A percentile compares a stretch with the other conserved stretches of the same genome.
Conservation (phyloP, 2,797 vertebrate genomes). For the Odontamblyopus rebecca region DNA sequence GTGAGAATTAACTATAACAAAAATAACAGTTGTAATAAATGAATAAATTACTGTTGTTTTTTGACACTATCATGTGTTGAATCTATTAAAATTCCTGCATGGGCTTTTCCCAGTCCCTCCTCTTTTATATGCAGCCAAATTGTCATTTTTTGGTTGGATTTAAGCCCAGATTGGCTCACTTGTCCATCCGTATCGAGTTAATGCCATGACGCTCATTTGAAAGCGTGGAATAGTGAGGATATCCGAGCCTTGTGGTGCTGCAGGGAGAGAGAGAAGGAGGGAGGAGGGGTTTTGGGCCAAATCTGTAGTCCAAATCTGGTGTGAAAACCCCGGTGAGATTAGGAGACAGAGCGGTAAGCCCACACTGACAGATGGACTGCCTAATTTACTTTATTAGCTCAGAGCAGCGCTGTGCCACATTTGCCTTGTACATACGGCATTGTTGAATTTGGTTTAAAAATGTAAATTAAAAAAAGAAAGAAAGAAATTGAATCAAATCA, state of each 20-base stretch:
- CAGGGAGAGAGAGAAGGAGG: not conserved
- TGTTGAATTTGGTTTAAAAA: not conserved
- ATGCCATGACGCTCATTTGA: slow-evolving; percentile 24
- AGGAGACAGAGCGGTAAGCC: slow-evolving; percentile 64
- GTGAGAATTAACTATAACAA: no score
- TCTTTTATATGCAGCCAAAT: slow-evolving; percentile 5
- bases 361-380: slow-evolving; percentile 73
- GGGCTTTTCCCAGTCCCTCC: slow-evolving; percentile 11
- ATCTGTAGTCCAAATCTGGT: slow-evolving; percentile 65
- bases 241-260: not conserved
- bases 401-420: slow-evolving; percentile 21
- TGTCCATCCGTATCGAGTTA: slow-evolving; percentile 18
- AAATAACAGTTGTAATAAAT: no score
- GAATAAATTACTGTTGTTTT: slow-evolving; percentile 1
- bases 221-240: slow-evolving; percentile 3
- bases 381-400: slow-evolving; percentile 77
- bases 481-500: no score
- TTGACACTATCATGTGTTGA: slow-evolving; percentile 29
- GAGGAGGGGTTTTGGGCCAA: slow-evolving; percentile 46
- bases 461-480: not conserved
- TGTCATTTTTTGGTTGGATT: slow-evolving; percentile 14
- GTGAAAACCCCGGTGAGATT: slow-evolving; percentile 68
- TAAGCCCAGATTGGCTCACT: slow-evolving; percentile 37
- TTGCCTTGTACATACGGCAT: slow-evolving; percentile 14
- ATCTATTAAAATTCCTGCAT: slow-evolving; percentile 30